These are phyloP conservation scores for Chloebia gouldiae DNA, from an alignment of 2,113 vertebrate genomes.

Conservation along the genomic window DNA sequence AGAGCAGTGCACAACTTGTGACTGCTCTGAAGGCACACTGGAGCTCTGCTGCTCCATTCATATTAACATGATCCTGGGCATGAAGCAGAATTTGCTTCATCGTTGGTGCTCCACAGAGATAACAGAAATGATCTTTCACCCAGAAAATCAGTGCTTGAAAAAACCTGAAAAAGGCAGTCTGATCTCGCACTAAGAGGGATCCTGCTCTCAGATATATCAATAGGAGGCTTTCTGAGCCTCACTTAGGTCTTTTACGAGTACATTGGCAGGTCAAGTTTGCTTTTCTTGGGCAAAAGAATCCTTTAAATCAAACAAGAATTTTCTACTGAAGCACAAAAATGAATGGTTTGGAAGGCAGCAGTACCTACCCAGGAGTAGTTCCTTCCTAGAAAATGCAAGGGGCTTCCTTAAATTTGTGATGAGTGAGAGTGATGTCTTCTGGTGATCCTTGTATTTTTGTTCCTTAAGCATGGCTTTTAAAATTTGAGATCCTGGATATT, in stretches of 20 bases:
- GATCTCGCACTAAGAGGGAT: background rate
- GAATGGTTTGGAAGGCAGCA: background rate
- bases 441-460: background rate
- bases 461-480: background rate
- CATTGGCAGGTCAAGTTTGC: conserved; percentile 19
- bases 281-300: background rate
- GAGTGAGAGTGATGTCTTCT: background rate
- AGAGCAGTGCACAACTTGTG: background rate
- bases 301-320: conserved; percentile 4
- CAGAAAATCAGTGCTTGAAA: background rate
- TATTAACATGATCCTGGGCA: background rate
- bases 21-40: background rate
- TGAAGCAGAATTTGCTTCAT: background rate
- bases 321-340: background rate
- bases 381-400: background rate
- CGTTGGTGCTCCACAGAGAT: background rate
- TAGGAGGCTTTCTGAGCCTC: background rate
- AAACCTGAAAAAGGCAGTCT: background rate
- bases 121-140: conserved; percentile 32
- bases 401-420: background rate
- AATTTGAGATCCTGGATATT: background rate
- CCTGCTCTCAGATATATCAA: background rate
- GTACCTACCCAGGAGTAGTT: background rate
- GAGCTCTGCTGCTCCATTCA: background rate
- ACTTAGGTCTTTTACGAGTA: background rate